Percentiles rank a stretch among this genome's conserved stretches.
Conservation (phyloP, 1,140 invertebrate genomes). For the Drosophila albomicans region DNA sequence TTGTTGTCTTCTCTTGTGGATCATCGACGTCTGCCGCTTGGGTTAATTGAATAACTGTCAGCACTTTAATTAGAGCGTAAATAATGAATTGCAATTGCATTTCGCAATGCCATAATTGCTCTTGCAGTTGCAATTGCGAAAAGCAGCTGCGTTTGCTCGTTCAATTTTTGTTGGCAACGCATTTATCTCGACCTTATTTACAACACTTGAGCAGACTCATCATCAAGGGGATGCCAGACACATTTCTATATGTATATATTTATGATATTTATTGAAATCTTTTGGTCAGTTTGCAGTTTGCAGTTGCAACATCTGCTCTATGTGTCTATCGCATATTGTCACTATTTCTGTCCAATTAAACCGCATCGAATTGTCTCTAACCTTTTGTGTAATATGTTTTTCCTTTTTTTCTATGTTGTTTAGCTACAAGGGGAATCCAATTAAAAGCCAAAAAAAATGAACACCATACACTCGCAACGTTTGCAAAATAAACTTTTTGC, state of each 20-base stretch:
- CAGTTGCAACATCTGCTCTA: conserved; percentile 32
- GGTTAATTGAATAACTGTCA: conserved; percentile 82
- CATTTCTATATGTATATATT: not conserved
- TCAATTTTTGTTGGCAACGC: conserved; percentile 41
- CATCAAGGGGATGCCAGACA: not conserved
- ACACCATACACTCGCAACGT: conserved; percentile 10
- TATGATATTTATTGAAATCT: conserved; percentile 73
- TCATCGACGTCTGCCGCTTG: conserved; percentile 33
- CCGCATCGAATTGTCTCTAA: conserved; percentile 47
- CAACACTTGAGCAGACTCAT: conserved; percentile 13
- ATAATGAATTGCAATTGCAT: conserved; percentile 68
- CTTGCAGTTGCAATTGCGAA: conserved; percentile 14
- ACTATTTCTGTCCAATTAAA: conserved; percentile 77
- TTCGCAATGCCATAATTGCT: conserved; percentile 74
- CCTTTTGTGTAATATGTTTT: conserved; percentile 32
- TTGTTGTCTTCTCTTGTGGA: conserved; percentile 23
- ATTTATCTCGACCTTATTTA: conserved; percentile 50
- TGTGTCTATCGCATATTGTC: conserved; percentile 39
- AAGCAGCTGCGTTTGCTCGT: conserved; percentile 17
- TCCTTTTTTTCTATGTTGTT: not conserved
- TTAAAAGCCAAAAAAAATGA: conserved; percentile 14
- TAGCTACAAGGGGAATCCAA: conserved; percentile 11
- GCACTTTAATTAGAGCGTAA: conserved; percentile 81
- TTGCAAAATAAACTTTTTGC: conserved; percentile 29
- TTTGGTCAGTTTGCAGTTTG: conserved; percentile 64